phyloP scores from a whole-genome alignment of 2,113 vertebrate species.

The Siniperca knerii region DNA sequence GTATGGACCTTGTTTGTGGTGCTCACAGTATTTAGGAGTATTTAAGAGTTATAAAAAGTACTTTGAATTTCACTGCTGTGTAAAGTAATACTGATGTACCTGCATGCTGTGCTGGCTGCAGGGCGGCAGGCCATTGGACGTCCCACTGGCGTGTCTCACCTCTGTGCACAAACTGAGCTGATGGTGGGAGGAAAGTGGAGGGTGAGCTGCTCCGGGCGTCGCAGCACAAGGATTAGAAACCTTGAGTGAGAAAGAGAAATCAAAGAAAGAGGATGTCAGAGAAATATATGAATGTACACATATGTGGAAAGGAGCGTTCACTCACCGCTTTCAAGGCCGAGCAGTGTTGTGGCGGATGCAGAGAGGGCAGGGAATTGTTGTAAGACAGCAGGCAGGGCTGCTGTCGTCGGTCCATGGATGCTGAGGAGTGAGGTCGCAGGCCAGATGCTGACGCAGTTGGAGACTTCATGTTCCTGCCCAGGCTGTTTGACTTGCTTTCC shows the following conservation, averaged over 20 bases:
- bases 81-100: conserved; percentile 53
- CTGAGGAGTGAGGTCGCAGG: conserved; percentile 79
- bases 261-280: not conserved
- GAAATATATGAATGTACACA: not conserved
- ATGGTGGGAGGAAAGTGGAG: conserved; percentile 59
- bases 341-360: conserved; percentile 77
- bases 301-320: not conserved
- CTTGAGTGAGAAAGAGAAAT: conserved; percentile 38
- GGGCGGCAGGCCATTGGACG: conserved; percentile 60
- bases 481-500: conserved; percentile 89
- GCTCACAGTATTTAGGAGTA: not conserved
- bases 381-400: conserved; percentile 77
- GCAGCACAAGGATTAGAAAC: conserved; percentile 46
- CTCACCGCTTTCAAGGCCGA: conserved; percentile 35
- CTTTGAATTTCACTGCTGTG: not conserved
- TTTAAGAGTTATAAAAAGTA: too few relatives aligned
- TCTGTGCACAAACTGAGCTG: conserved; percentile 61
- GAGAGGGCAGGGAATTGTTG: conserved; percentile 87
- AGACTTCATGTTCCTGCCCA: conserved; percentile 81
- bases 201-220: conserved; percentile 25
- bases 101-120: conserved; percentile 56
- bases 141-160: conserved; percentile 9
- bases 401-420: conserved; percentile 82
- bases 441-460: conserved; percentile 49
- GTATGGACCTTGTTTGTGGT: not conserved